Evolutionary conservation across 1,140 invertebrate genomes (phyloP).

Genomic region (Drusus annulatus): DNA sequence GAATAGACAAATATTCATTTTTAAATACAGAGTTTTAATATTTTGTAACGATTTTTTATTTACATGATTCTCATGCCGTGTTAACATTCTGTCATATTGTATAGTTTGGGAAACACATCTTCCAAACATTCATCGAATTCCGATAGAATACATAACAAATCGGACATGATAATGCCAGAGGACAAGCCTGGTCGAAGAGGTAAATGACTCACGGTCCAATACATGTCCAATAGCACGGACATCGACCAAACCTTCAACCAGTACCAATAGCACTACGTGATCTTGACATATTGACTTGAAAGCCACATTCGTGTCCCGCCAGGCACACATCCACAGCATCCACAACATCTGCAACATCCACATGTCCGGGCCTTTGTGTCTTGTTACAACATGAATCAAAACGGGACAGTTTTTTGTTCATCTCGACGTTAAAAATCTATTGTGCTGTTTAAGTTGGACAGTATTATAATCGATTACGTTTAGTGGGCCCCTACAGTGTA

Average conservation of each 20-base stretch:
- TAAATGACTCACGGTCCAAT: constrained; percentile 37
- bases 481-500: neutral
- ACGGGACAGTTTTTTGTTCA: neutral
- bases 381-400: neutral
- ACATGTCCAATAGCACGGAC: constrained; percentile 6
- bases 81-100: no score
- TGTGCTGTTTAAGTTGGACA: no score
- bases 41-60: no score
- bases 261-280: constrained; percentile 3
- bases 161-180: neutral
- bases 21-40: no score
- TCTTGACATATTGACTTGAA: constrained; percentile 42
- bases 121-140: no score
- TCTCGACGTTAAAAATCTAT: no score
- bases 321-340: constrained; percentile 4
- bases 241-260: neutral
- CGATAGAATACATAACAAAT: no score
- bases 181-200: neutral
- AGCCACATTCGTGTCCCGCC: constrained; percentile 21
- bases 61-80: no score
- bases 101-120: no score
- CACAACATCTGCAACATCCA: neutral
- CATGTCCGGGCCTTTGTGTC: neutral
- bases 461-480: no score
- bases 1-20: no score